Base-by-base conservation (phyloP, 2,888 invertebrate species). In the Antitype chi region DNA sequence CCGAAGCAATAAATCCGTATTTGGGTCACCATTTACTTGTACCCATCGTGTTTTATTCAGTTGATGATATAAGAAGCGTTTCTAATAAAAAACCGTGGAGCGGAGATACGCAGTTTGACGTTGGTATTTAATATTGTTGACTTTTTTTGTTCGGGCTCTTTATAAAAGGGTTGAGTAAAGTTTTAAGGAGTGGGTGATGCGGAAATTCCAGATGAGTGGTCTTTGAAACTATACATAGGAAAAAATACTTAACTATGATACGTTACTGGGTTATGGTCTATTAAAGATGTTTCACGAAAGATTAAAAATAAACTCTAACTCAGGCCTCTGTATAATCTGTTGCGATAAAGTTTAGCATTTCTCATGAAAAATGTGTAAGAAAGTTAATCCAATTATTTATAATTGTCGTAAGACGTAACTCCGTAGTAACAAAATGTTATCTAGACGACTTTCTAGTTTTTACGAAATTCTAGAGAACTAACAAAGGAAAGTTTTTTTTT, bases 21-120 rank as follows among this genome's bases (percentile, higher is more conserved):
- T 88, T 84, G 87, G 88, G 87, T 88, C 88, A 87, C 86, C 85
- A 86, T 86, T 83, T 82, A 86, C 85, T 87, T 82, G 84, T 85
- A 70, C 67, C 80, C 81, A 76, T 81, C 81, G 84, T 85, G 80
- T 83, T 87, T 86, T 85, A 86, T 87, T 83, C 83, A 87, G 83
- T 85, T 83, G 86, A 85, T 87, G 83, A 88, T 83, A 80, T 80
- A 87, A 86, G 82, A 82, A 85, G 80, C 76, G 78, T 84, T 80
- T 79, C 80, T 81, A 81, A 88, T 88, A 88, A 87, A 88, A 86
- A 77, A 75, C 62, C 66, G 66, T 74, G 53, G 62, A 72, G 32
- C 60, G 47, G n/a, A 80, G 79, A 76, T 80, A 75, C 78, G 82
- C 70, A 82, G 80, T 78, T 86, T 82, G 82, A 76, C 81, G 76